These are phyloP conservation scores for Tetragnatha montana DNA, from an alignment of 2,888 invertebrate species.

Conservation along the genomic window DNA sequence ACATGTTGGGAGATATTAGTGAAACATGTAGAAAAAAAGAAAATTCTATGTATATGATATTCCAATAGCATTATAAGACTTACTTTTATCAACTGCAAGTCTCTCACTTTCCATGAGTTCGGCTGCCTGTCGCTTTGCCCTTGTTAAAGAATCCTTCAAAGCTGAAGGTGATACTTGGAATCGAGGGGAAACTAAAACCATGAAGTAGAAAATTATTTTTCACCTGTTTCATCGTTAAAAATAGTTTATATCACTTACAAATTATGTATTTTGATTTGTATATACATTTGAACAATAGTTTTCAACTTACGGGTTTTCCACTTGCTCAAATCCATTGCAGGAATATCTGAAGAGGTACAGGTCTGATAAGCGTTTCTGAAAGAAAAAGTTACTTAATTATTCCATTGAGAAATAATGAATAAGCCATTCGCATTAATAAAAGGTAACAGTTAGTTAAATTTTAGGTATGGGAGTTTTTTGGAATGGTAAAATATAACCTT, in stretches of 20 bases:
- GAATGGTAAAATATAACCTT: neutral
- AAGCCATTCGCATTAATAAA: neutral
- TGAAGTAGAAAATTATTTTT: too few relatives aligned
- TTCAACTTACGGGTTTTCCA: conserved; percentile 68
- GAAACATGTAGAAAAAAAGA: too few relatives aligned
- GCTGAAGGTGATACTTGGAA: conserved; percentile 63
- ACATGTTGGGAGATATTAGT: too few relatives aligned
- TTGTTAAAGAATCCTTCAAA: conserved; percentile 66
- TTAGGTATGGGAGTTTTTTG: too few relatives aligned
- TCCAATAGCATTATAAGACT: neutral
- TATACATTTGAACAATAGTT: too few relatives aligned
- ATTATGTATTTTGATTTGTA: too few relatives aligned
- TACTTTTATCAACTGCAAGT: conserved; percentile 54
- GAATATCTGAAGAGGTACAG: conserved; percentile 65
- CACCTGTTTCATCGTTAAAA: too few relatives aligned
- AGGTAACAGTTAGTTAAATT: too few relatives aligned
- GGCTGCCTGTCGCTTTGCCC: conserved; percentile 75
- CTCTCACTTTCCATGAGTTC: conserved; percentile 62
- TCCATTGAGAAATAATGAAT: neutral
- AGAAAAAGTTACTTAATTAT: neutral
- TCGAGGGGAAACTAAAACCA: conserved; percentile 58
- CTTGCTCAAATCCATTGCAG: conserved; percentile 66
- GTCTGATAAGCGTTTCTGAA: conserved; percentile 70
- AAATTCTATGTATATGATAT: neutral
- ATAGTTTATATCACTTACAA: too few relatives aligned